These are phyloP conservation scores for Loripinus fragilis DNA, from an alignment of 2,888 invertebrate genomes.

Conservation along the genomic window DNA sequence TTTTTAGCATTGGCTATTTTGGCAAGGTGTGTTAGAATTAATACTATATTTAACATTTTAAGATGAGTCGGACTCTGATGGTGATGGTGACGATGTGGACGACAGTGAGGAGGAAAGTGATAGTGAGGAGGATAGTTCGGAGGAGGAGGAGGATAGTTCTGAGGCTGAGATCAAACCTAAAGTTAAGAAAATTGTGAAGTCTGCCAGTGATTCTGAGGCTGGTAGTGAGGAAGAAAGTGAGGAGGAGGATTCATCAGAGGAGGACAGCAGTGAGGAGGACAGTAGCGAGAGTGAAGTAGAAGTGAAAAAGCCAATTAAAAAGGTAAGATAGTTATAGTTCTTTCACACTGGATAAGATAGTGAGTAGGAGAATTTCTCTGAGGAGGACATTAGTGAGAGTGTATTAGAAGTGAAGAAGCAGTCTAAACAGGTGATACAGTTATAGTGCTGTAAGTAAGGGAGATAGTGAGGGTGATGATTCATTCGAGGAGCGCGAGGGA, in stretches of 20 bases:
- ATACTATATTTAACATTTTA: neutral
- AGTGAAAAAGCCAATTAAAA: too few species aligned
- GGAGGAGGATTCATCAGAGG: slow-evolving; percentile 59
- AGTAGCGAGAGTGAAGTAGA: slow-evolving; percentile 40
- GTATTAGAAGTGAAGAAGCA: too few species aligned
- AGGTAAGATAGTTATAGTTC: slow-evolving; percentile 24
- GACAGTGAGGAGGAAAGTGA: slow-evolving; percentile 49
- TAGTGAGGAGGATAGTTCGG: slow-evolving; percentile 43
- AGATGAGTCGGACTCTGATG: slow-evolving; percentile 20
- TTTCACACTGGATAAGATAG: slow-evolving; percentile 32
- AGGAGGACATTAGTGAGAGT: too few species aligned
- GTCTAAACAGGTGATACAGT: too few species aligned
- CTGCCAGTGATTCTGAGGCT: slow-evolving; percentile 33
- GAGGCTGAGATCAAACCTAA: neutral
- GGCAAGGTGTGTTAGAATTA: too few species aligned
- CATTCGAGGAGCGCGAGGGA: too few species aligned
- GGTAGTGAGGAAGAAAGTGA: slow-evolving; percentile 41
- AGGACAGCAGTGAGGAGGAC: slow-evolving; percentile 54
- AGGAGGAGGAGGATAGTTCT: slow-evolving; percentile 59
- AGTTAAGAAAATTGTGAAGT: slow-evolving; percentile 13
- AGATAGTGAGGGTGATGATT: too few species aligned
- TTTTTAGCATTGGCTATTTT: too few species aligned
- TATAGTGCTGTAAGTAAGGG: too few species aligned
- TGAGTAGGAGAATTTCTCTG: slow-evolving; percentile 61
- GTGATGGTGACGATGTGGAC: slow-evolving; percentile 40